These are phyloP conservation scores for Cheilosia vernalis DNA, from an alignment of 2,888 invertebrate species.

Conservation along the genomic window DNA sequence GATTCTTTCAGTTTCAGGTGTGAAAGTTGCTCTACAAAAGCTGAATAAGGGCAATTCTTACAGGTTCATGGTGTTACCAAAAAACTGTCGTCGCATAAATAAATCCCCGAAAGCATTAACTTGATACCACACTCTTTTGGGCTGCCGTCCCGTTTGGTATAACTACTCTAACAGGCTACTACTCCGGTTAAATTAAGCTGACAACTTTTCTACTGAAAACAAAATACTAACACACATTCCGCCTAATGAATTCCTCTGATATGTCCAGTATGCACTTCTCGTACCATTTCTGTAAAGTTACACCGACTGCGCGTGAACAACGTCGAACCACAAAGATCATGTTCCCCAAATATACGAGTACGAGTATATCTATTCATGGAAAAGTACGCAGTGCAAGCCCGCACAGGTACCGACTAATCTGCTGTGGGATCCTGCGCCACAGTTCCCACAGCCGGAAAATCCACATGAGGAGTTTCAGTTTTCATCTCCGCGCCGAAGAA, in stretches of 20 bases:
- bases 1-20: too few relatives aligned
- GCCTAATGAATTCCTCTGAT: slow-evolving; percentile 37
- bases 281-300: slow-evolving; percentile 12
- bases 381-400: slow-evolving; percentile 32
- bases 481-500: slow-evolving; percentile 38
- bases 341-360: slow-evolving; percentile 55
- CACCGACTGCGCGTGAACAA: slow-evolving; percentile 10
- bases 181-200: slow-evolving; percentile 42
- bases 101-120: neutral
- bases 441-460: slow-evolving; percentile 64
- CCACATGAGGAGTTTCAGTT: slow-evolving; percentile 66
- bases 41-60: too few relatives aligned
- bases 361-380: slow-evolving; percentile 47
- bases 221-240: slow-evolving; percentile 7
- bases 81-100: too few relatives aligned
- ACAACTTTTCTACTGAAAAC: slow-evolving; percentile 25
- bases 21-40: too few relatives aligned
- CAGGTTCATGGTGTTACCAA: too few relatives aligned
- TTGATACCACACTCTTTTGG: too few relatives aligned
- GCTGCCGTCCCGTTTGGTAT: too few relatives aligned
- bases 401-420: slow-evolving; percentile 48
- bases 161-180: neutral
- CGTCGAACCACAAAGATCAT: slow-evolving; percentile 40
- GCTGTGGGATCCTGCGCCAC: slow-evolving; percentile 44
- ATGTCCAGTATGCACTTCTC: slow-evolving; percentile 17